A percentile compares a stretch with the other conserved stretches of the same genome.
These are phyloP conservation scores for Corvus hawaiiensis DNA, from an alignment of 2,113 vertebrate species.

Conservation along the genomic window DNA sequence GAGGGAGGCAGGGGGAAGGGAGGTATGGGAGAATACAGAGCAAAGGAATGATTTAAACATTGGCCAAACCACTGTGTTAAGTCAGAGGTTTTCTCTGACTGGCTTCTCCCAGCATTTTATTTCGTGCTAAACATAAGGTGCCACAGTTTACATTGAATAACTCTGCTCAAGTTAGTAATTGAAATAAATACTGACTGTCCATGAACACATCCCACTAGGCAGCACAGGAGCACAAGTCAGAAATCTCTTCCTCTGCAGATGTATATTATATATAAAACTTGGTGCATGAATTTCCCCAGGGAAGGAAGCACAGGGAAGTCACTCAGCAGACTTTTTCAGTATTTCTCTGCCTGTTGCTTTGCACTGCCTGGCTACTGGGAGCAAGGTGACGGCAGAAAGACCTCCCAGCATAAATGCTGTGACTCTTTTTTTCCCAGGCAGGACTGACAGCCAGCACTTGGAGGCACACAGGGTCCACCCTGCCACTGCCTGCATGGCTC, in stretches of 20 bases:
- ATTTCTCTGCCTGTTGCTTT: background rate
- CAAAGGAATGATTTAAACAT: background rate
- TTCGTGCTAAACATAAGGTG: background rate
- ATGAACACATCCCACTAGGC: background rate
- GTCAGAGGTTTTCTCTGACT: background rate
- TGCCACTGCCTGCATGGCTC: background rate
- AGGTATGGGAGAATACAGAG: background rate
- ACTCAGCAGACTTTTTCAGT: background rate
- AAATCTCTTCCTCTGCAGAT: background rate
- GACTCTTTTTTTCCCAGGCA: background rate
- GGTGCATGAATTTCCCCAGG: background rate
- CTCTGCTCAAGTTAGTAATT: background rate
- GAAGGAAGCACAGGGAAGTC: background rate
- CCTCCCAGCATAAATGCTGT: background rate
- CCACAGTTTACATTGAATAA: constrained; percentile 14
- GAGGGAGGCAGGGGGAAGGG: background rate
- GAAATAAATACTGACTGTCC: background rate
- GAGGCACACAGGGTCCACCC: accelerated
- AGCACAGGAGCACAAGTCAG: background rate
- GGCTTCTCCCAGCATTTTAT: background rate
- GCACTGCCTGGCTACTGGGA: background rate
- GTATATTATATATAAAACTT: background rate
- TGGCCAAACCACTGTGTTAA: background rate
- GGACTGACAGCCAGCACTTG: background rate
- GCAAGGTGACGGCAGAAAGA: background rate